phyloP scores from a whole-genome alignment of 2,113 vertebrate species.

The Ceyx melanurus region DNA sequence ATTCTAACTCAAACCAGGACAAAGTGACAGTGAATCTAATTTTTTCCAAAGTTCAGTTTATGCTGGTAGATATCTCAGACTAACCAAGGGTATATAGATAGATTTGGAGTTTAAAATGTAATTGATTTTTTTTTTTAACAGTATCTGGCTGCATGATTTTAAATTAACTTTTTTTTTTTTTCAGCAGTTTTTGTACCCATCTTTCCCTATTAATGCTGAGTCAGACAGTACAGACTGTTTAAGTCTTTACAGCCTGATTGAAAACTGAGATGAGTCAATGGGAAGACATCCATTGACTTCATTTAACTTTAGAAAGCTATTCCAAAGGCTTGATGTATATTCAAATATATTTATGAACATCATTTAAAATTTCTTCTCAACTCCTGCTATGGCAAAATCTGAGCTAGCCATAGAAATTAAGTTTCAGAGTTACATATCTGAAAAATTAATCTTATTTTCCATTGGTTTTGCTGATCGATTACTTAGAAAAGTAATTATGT shows the following conservation, averaged over 20 bases:
- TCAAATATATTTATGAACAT: not conserved
- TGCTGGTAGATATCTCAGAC: not conserved
- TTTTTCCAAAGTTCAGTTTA: not conserved
- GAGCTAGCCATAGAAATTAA: not conserved
- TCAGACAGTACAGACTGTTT: not conserved
- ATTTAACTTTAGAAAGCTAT: not conserved
- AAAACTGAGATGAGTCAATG: not conserved
- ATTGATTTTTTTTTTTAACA: not conserved
- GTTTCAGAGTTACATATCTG: not conserved
- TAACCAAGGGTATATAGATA: not conserved
- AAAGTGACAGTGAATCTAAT: not conserved
- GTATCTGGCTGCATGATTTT: not conserved
- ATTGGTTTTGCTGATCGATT: not conserved
- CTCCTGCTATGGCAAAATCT: not conserved
- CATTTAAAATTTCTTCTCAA: not conserved
- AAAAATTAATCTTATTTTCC: not conserved
- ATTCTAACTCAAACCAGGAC: not conserved
- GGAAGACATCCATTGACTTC: not conserved
- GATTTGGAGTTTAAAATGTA: conserved; percentile 3
- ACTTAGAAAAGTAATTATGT: not conserved
- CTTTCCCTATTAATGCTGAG: not conserved
- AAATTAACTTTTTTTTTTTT: not conserved
- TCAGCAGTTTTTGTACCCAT: not conserved
- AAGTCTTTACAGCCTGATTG: not conserved
- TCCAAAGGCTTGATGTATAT: not conserved